Evolutionary conservation across 1,140 invertebrate genomes (phyloP).

Genomic region (Rhopalosiphum maidis): DNA sequence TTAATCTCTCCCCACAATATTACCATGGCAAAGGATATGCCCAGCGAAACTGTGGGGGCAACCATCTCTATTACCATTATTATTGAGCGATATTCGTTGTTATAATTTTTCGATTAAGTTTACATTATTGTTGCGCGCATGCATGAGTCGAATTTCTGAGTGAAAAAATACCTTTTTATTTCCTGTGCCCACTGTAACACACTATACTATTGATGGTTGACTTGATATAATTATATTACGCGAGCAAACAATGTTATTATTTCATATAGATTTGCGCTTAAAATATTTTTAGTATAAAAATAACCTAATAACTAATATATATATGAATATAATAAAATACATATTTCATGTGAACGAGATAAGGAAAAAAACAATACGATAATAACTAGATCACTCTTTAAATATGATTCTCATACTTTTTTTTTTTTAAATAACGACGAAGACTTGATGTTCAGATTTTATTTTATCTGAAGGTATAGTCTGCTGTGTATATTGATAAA

Average conservation of each 20-base stretch:
- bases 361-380: not conserved
- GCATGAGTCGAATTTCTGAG: not conserved
- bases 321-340: not conserved
- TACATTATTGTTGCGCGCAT: no score
- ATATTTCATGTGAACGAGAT: not conserved
- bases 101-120: constrained; percentile 42
- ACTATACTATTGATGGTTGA: not conserved
- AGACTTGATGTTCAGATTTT: not conserved
- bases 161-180: not conserved
- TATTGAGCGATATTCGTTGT: constrained; percentile 19
- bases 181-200: not conserved
- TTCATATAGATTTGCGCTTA: not conserved
- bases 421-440: not conserved
- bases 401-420: not conserved
- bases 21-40: not conserved
- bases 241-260: not conserved
- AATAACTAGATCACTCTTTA: not conserved
- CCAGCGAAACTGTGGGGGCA: no score
- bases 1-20: not conserved
- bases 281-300: not conserved
- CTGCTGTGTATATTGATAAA: not conserved
- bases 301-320: not conserved
- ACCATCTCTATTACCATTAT: not conserved
- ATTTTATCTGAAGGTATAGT: not conserved
- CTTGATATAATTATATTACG: not conserved